Evolutionary conservation across 1,140 invertebrate species (phyloP), one percentile per base, ranked within the genome.

Genomic region (Physella acuta): DNA sequence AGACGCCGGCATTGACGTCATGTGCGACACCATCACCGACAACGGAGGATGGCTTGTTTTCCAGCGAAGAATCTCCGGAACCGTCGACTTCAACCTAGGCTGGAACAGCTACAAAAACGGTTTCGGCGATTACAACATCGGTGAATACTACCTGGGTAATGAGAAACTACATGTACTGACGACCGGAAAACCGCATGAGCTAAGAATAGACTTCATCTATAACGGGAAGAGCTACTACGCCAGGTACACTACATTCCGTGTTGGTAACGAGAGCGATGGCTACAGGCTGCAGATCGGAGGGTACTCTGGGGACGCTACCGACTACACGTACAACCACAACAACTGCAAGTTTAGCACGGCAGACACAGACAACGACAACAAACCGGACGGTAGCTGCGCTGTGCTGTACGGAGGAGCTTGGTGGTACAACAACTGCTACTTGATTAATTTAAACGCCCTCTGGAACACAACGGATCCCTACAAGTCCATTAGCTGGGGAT

Each of bases 91-190:
- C 86, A 94, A 94, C 81, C 86, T 93, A 8, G 92, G 94, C 79
- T 97, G 94, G 94, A 88, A 90, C 16, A 92, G 94, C 78, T 97
- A 97, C 81, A 94, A 95, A 82, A 93, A 93, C 75, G 95, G 95
- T 11, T 97, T 97, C 81, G 94, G 94, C 1, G 92, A 95, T 82
- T n/a, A n/a, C n/a, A 91, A 92, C 72, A 88, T 86, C 3, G 87
- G 87, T 0, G 82, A 85, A 55, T 84, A 78, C 71, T 87, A 85
- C 85, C 37, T 85, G 0, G 86, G 86, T 52, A 51, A 51, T 24
- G 16, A 36, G 2, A 8, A 51, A 1, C 4, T 55, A 3, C 17
- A 16, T 30, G 1, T 34, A 20, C 17, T 67, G 17, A 67, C 51
- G n/a, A 14, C 33, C 17, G 28, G 34, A 53, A 52, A 30, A n/a